Percentiles rank a stretch among this genome's conserved stretches.
Evolutionary conservation across 1,140 invertebrate species (phyloP).

Genomic region (Lucilia cuprina): DNA sequence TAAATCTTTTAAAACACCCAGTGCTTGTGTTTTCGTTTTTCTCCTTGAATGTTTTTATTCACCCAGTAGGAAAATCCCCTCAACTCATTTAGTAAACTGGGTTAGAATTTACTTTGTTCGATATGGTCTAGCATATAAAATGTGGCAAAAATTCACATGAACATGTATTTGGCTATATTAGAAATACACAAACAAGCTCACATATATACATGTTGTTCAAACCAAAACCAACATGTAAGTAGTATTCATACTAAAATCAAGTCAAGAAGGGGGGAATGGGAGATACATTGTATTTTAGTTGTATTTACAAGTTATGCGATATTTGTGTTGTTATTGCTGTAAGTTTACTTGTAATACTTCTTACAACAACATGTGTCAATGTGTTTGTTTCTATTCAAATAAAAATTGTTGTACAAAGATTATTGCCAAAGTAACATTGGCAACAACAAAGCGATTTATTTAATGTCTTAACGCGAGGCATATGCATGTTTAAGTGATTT

Average conservation of each 20-base stretch:
- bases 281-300: not conserved
- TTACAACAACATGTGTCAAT: not conserved
- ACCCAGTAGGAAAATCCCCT: not conserved
- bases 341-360: conserved; percentile 12
- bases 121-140: not conserved
- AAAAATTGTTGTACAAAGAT: not conserved
- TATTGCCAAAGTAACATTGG: conserved; percentile 20
- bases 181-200: not conserved
- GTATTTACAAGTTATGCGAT: not conserved
- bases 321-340: conserved; percentile 8
- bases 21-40: not conserved
- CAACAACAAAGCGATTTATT: conserved; percentile 39
- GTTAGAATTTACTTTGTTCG: not conserved
- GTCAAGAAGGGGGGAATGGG: not conserved
- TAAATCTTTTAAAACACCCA: conserved; percentile 6
- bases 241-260: not conserved
- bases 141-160: not conserved
- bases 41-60: not conserved
- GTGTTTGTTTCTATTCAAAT: not conserved
- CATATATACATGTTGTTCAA: not conserved
- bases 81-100: not conserved
- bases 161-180: not conserved
- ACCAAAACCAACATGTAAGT: not conserved
- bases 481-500: conserved; percentile 41
- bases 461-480: conserved; percentile 37